A percentile compares a stretch with the other conserved stretches of the same genome.
These are phyloP conservation scores for Ichneumoninae sp. DNA, from an alignment of 2,888 invertebrate genomes.

Conservation along the genomic window DNA sequence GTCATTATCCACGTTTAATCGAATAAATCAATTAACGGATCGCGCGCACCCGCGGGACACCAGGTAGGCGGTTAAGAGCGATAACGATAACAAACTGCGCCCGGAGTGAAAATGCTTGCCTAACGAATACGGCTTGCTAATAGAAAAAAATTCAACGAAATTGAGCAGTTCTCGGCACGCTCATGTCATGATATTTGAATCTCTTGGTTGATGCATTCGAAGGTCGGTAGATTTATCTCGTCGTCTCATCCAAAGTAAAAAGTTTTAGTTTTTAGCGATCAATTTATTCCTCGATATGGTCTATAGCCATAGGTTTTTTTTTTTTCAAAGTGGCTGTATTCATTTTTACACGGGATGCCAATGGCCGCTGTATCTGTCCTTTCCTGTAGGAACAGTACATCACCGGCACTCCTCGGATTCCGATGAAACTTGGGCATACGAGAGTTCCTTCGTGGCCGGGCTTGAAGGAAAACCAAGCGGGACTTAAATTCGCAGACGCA, in stretches of 20 bases:
- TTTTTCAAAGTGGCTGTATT: background rate
- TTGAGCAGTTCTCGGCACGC: background rate
- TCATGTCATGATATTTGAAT: background rate
- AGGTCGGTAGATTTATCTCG: background rate
- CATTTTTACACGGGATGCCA: background rate
- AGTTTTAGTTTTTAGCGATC: background rate
- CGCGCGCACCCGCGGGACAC: conserved; percentile 58
- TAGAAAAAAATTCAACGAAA: conserved; percentile 1
- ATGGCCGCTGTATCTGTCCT: background rate
- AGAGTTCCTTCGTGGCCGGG: conserved; percentile 15
- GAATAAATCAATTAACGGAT: conserved; percentile 81
- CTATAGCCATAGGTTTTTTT: too few species aligned
- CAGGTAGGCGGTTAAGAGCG: conserved; percentile 43
- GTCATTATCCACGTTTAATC: conserved; percentile 77
- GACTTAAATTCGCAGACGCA: conserved; percentile 11
- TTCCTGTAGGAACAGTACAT: conserved; percentile 5
- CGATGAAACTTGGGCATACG: conserved; percentile 27
- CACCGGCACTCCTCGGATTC: background rate
- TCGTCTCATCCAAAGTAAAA: background rate
- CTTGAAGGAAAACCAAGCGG: background rate
- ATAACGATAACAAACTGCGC: conserved; percentile 67
- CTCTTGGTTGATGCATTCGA: background rate
- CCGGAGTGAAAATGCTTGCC: conserved; percentile 52
- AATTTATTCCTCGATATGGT: background rate
- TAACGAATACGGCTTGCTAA: background rate